Base-by-base conservation (phyloP, 1,140 invertebrate species). In the Tetraneura akinire region DNA sequence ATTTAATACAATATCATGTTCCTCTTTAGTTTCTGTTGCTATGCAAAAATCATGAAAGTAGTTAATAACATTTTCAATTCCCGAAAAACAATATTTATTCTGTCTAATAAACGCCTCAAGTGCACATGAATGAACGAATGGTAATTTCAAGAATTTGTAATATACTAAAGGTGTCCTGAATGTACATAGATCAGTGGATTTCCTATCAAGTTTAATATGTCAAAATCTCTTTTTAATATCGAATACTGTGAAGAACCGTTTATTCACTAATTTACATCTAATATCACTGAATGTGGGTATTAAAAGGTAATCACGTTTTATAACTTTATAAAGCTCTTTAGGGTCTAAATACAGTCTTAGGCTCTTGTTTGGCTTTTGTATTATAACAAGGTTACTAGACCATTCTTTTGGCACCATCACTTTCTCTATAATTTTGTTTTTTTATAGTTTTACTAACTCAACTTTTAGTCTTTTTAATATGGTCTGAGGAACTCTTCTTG, bases 301-400 rank as follows among this genome's bases (percentile, higher is more conserved):
- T 11, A 49, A 55, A 80, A 37, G 80, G 18, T 80, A 45, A 18
- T 81, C 68, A 60, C 74, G 68, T 26, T 80, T 73, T 14, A 81
- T 57, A 14, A 71, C 10, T 68, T 81, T 53, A 53, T 83, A 83
- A 6, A 83, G 47, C 37, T 83, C 32, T 29, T 70, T 83, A 6
- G 84, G 86, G 80, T 88, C 86, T 14, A 85, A 83, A 80, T 85
- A 86, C 4, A 88, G 42, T 29, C 86, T 80, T 8, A 85, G 70
- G 55, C 66, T 80, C 14, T 83, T 84, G 80, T 84, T 83, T 60
- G 82, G 73, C 80, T 87, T 87, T 45, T 82, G 81, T 3, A 85
- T 83, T 21, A 84, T 80, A 0, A 87, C 83, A 60, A 86, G 81
- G 21, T 86, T 85, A 45, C 83, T 82, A 32, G 83, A 83, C 86